phyloP scores from a whole-genome alignment of 2,888 invertebrate genomes.

The Parapristionchus giblindavisi region DNA sequence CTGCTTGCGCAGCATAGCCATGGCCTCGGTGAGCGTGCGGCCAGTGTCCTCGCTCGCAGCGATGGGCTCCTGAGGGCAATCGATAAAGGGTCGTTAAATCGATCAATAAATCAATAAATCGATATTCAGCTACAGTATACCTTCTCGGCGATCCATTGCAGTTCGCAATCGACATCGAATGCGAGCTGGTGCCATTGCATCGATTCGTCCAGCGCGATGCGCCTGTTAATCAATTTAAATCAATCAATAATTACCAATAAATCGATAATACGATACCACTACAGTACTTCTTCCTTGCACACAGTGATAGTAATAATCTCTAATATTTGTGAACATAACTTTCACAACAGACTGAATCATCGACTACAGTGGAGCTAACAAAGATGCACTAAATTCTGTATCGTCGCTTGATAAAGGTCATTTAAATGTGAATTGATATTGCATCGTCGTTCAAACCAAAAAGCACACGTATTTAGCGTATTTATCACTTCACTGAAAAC shows the following conservation, averaged over 20 bases:
- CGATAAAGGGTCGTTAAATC: background rate
- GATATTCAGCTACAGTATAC: conserved; percentile 6
- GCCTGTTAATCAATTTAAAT: conserved; percentile 71
- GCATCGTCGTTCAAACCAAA: too few relatives aligned
- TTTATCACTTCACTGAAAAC: too few relatives aligned
- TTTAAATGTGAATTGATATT: too few relatives aligned
- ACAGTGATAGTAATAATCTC: too few relatives aligned
- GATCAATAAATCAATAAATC: background rate
- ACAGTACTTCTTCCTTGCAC: background rate
- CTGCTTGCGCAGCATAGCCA: conserved; percentile 90
- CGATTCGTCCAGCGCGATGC: conserved; percentile 86
- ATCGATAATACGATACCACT: background rate
- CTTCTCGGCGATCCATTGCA: conserved; percentile 94
- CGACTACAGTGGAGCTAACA: too few relatives aligned
- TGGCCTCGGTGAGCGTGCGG: conserved; percentile 88
- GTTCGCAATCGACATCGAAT: conserved; percentile 89
- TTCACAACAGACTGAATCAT: too few relatives aligned
- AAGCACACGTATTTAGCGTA: too few relatives aligned
- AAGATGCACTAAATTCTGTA: too few relatives aligned
- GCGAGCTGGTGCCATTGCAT: conserved; percentile 89
- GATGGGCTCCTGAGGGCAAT: conserved; percentile 75
- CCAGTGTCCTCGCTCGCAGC: conserved; percentile 81
- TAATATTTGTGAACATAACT: too few relatives aligned
- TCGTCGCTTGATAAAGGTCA: too few relatives aligned
- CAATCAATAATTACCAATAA: too few relatives aligned